phyloP scores from a whole-genome alignment of 2,888 invertebrate species.

The Alentia gelatinosa region DNA sequence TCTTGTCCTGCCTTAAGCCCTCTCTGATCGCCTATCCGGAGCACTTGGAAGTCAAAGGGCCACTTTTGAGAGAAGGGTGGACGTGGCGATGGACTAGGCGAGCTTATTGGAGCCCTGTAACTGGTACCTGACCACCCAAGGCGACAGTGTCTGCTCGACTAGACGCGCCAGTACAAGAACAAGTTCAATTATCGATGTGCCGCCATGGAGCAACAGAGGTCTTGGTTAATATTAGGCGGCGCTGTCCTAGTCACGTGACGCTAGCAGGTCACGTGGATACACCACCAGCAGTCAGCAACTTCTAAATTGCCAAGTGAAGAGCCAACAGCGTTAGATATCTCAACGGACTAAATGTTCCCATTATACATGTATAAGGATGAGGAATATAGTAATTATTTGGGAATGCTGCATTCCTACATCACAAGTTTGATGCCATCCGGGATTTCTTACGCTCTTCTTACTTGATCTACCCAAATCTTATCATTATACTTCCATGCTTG shows the following conservation, averaged over 20 bases:
- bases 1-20: not conserved
- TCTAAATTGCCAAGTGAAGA: not conserved
- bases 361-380: not conserved
- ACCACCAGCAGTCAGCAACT: not conserved
- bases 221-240: not conserved
- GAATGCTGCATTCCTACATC: not conserved
- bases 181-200: not conserved
- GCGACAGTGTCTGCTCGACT: not conserved
- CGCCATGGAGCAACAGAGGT: not conserved
- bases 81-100: not conserved
- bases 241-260: too few relatives aligned
- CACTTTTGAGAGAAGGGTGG: not conserved
- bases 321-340: not conserved
- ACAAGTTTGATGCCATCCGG: not conserved
- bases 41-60: conserved; percentile 7
- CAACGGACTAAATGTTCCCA: not conserved
- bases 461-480: too few relatives aligned
- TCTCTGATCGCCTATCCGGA: conserved; percentile 22
- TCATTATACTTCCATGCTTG: too few relatives aligned
- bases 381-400: not conserved
- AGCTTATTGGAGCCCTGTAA: not conserved
- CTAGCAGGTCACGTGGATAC: not conserved
- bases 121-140: not conserved
- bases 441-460: not conserved
- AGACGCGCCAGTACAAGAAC: not conserved